Evolutionary conservation across 2,888 invertebrate genomes (phyloP).

Genomic region (Margaritifera margaritifera): DNA sequence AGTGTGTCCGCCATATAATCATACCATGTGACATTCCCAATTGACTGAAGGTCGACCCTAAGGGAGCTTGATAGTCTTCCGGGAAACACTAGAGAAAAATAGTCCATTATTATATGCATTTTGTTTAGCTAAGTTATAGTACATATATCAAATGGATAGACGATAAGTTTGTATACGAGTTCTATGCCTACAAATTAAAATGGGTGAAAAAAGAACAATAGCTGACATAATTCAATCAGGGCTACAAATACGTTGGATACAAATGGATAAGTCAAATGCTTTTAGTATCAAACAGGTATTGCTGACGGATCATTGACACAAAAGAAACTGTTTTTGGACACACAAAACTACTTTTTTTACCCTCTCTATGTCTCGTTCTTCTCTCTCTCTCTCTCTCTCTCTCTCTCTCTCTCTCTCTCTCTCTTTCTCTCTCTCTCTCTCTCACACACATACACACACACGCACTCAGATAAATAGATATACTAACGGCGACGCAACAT

Average conservation of each 20-base stretch:
- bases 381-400: slow-evolving; percentile 8
- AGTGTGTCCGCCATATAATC: slow-evolving; percentile 24
- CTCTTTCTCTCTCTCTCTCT: neutral
- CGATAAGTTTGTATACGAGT: no score
- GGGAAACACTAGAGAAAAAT: slow-evolving; percentile 36
- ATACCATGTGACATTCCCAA: slow-evolving; percentile 26
- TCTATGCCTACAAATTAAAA: no score
- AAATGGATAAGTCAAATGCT: no score
- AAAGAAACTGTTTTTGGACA: no score
- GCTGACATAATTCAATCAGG: no score
- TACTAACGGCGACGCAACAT: no score
- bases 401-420: slow-evolving; percentile 7
- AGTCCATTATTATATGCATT: neutral
- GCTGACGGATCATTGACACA: neutral
- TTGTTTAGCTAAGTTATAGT: no score
- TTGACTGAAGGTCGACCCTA: slow-evolving; percentile 10
- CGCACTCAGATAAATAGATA: no score
- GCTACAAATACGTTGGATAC: no score
- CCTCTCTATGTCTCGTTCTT: no score
- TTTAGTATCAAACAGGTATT: neutral
- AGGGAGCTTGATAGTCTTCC: slow-evolving; percentile 21
- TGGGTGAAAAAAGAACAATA: no score
- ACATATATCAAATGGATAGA: neutral
- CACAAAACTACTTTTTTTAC: neutral
- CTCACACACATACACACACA: no score